Evolutionary conservation across 2,888 invertebrate genomes (phyloP).

Genomic region (Bruchidius siliquastri): DNA sequence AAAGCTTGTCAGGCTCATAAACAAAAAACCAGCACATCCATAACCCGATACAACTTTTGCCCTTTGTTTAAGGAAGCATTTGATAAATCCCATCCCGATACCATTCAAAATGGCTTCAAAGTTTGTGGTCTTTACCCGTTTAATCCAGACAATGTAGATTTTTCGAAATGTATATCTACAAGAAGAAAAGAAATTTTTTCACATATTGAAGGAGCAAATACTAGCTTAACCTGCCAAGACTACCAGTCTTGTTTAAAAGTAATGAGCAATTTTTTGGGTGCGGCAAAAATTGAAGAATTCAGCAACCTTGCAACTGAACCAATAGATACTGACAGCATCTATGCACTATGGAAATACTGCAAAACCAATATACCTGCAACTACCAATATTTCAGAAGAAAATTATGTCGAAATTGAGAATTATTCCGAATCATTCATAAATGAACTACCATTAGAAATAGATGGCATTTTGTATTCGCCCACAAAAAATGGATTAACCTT

Average conservation of each 20-base stretch:
- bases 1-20: background rate
- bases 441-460: background rate
- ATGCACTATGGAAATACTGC: too few species aligned
- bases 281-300: too few species aligned
- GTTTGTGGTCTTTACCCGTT: background rate
- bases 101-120: background rate
- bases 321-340: too few species aligned
- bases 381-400: background rate
- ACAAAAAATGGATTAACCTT: background rate
- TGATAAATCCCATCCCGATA: background rate
- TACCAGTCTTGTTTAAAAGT: background rate
- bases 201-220: background rate
- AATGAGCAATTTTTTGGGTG: background rate
- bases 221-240: background rate
- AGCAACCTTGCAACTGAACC: too few species aligned
- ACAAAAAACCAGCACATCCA: background rate
- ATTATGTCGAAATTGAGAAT: background rate
- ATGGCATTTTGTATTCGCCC: background rate
- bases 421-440: background rate
- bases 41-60: background rate
- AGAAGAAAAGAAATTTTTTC: background rate
- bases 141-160: constrained; percentile 1
- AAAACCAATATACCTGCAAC: too few species aligned
- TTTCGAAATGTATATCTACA: background rate
- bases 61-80: background rate